Evolutionary conservation across 2,888 invertebrate species (phyloP), one percentile per base, ranked within the genome.

Genomic region (Dryobotodes eremita): DNA sequence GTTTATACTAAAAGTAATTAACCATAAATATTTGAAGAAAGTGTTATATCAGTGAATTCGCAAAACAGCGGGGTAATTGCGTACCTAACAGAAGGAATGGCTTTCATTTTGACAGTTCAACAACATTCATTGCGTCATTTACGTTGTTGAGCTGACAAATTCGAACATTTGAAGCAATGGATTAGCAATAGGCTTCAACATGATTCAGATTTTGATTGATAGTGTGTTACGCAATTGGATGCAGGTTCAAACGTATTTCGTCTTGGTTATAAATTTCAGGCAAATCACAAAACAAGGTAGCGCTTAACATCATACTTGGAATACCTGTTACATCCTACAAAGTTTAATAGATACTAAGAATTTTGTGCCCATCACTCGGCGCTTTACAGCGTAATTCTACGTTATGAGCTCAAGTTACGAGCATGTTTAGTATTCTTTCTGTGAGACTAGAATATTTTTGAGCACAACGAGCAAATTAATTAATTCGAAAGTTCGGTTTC

Each of bases 331-430:
- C 71, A 50, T 15, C 15, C 11, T 70, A 82, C 71, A 64, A 69
- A 74, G 68, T 71, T n/a, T n/a, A n/a, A 64, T 69, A 80, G 20
- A 13, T 73, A 77, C 66, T 80, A 59, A 77, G 68, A 86, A 75
- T 80, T 84, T 83, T 77, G 80, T 66, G 71, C n/a, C 50, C 65
- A 77, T 75, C 69, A 68, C 65, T 73, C 66, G 36, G 59, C 74
- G 53, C 62, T 85, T 85, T 83, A 85, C 77, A 74, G 75, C 71
- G 80, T 76, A 57, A 79, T 86, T 79, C 59, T 73, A 73, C 15
- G 64, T 83, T 83, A 86, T 76, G 75, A 83, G 75, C 50, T 46
- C 55, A 65, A 26, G 73, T 85, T 83, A 83, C 71, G 73, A 79
- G 75, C 74, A 42, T 74, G 80, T 74, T 74, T 76, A 75, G 82